Conservation (phyloP, 2,113 vertebrate species). For the Anarhynchus alexandrinus region DNA sequence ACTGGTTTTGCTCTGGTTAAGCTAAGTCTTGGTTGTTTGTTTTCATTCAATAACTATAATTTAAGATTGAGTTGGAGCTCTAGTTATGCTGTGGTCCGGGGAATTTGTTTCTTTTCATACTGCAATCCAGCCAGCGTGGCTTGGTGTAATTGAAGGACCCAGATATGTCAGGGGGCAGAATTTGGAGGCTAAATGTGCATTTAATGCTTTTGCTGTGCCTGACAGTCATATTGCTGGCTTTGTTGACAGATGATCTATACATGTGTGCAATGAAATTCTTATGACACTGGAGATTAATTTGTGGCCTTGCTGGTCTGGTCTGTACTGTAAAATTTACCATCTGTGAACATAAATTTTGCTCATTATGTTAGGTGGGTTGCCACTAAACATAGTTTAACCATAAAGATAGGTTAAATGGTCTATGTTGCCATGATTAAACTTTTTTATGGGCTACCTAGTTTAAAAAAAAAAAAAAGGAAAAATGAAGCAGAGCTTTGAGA, state of each 20-base stretch:
- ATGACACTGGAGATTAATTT: conserved; percentile 1
- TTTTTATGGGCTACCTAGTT: background rate
- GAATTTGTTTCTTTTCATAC: background rate
- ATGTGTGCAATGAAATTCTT: background rate
- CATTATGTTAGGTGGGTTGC: background rate
- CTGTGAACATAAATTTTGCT: background rate
- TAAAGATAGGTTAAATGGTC: background rate
- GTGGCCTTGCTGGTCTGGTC: background rate
- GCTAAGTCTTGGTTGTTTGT: background rate
- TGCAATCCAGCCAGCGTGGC: background rate
- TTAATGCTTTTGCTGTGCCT: background rate
- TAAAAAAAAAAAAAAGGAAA: background rate
- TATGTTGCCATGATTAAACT: background rate
- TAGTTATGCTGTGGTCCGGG: background rate
- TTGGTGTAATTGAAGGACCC: background rate
- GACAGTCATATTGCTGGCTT: background rate
- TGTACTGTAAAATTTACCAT: background rate
- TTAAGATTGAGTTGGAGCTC: background rate
- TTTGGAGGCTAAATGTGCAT: background rate
- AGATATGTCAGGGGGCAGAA: background rate
- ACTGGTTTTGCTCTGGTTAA: background rate
- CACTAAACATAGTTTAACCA: background rate
- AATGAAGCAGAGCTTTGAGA: background rate
- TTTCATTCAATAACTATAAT: background rate
- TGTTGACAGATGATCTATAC: background rate